Conservation (phyloP, 2,113 vertebrate species). For the Podilymbus podiceps region DNA sequence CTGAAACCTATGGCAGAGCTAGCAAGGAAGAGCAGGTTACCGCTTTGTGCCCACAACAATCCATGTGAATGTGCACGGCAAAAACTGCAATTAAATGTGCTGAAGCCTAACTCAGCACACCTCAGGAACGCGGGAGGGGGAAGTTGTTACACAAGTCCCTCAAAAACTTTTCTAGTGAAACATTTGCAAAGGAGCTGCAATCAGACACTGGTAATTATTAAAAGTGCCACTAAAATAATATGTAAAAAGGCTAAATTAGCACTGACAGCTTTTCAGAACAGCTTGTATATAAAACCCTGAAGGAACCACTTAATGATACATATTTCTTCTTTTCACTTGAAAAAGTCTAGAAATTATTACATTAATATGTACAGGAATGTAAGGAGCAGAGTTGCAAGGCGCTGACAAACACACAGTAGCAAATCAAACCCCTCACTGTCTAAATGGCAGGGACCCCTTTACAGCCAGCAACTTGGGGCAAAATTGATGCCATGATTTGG, state of each 20-base stretch:
- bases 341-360: neutral
- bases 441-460: neutral
- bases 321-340: neutral
- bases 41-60: neutral
- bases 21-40: neutral
- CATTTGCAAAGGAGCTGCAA: neutral
- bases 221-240: neutral
- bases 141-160: neutral
- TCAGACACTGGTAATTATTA: neutral
- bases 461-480: neutral
- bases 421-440: neutral
- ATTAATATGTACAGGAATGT: neutral
- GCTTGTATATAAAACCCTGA: neutral
- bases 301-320: neutral
- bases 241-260: neutral
- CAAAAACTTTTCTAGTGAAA: constrained; percentile 39
- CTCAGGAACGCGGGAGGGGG: neutral
- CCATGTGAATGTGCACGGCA: neutral
- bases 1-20: neutral
- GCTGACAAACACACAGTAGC: neutral
- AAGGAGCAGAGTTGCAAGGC: neutral
- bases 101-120: neutral
- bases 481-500: neutral
- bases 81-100: neutral
- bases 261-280: neutral